These are phyloP conservation scores for Eupristina koningsbergeri DNA, from an alignment of 1,140 invertebrate species.

Conservation along the genomic window DNA sequence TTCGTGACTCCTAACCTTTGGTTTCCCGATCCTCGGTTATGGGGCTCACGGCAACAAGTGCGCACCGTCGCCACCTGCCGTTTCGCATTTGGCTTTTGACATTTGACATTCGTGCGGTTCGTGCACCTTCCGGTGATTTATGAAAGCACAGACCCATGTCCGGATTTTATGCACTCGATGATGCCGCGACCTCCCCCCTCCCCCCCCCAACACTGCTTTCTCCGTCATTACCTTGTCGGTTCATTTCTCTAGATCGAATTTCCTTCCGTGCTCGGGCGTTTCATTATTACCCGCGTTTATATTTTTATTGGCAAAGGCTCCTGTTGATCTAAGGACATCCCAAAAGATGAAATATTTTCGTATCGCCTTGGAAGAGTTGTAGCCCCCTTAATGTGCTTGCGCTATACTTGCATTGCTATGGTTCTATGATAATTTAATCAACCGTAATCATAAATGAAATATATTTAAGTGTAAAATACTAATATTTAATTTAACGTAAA, in stretches of 20 bases:
- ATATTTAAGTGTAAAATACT: too few relatives aligned
- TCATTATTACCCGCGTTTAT: slow-evolving; percentile 1
- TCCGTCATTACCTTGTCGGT: not conserved
- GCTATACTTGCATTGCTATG: too few relatives aligned
- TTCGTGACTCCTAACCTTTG: not conserved
- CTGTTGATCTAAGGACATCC: too few relatives aligned
- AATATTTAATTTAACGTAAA: too few relatives aligned
- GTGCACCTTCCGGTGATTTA: slow-evolving; percentile 28
- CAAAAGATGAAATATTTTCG: not conserved
- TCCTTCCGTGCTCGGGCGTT: not conserved
- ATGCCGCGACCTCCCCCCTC: not conserved
- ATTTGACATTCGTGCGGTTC: too few relatives aligned
- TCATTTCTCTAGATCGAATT: not conserved
- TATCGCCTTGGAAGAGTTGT: not conserved
- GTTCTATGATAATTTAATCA: too few relatives aligned
- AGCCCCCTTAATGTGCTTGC: too few relatives aligned
- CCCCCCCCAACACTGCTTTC: not conserved
- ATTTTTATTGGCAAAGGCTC: not conserved
- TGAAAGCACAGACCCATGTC: slow-evolving; percentile 9
- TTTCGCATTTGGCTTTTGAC: slow-evolving; percentile 31
- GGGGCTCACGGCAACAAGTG: slow-evolving; percentile 40
- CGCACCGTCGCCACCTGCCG: slow-evolving; percentile 35
- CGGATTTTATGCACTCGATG: not conserved
- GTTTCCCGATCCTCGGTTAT: not conserved
- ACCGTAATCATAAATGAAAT: too few relatives aligned